Base-by-base conservation (phyloP, 2,797 vertebrate species). In the Helarctos malayanus region DNA sequence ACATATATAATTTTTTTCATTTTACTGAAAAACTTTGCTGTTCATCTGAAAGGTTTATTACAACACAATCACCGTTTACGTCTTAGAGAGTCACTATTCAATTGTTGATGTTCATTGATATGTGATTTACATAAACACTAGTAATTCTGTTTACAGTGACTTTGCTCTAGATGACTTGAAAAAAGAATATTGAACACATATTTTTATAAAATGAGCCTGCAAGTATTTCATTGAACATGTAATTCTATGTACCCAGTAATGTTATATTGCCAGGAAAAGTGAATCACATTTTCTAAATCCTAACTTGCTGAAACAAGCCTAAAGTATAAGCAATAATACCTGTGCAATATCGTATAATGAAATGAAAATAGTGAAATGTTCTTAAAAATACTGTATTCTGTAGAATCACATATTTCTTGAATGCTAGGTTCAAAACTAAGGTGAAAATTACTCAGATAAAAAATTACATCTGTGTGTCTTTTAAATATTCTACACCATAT, bases 261-360 rank as follows among this genome's bases (percentile, higher is more conserved):
- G 38, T 38, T 73, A 19, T 57, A 94, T 89, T 49, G 21, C 45
- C 71, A 12, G 18, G 35, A 78, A 95, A 86, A 79, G n/a, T 85
- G 41, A 84, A 86, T 82, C n/a, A 52, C 4, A 52, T 85, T 97
- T 97, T 93, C 15, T 76, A 91, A 91, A 85, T 41, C 71, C 14
- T 35, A 1, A 85, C 79, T 82, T 97, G 83, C 75, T 86, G 38
- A 76, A 69, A 93, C 38, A 95, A 91, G 63, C 63, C 54, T 85
- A 54, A 57, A 52, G 18, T 5, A 82, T 78, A 41, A 86, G 16
- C 41, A 80, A 6, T 57, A 85, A 76, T 65, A 82, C 10, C 61
- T 93, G 76, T 95, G 78, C 16, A 73, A 63, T 75, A 63, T 57
- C 7, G 41, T 65, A 4, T 45, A 57, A 81, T 19, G 7, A 94